Evolutionary conservation across 1,140 invertebrate genomes (phyloP), one percentile per base, ranked within the genome.

Genomic region (Maniola jurtina): DNA sequence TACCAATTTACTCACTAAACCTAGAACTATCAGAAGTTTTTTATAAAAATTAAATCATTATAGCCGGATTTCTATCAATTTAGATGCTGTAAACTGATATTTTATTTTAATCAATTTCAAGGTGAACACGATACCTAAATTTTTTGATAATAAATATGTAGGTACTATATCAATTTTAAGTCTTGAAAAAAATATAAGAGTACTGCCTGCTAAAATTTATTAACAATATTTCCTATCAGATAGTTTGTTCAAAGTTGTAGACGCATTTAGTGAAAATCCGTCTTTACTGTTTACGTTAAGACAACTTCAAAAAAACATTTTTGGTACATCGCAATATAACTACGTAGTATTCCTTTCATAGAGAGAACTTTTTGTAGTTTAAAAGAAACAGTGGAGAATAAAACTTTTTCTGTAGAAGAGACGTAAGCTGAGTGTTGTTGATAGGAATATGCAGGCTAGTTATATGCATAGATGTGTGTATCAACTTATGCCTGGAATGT

Each of bases 391-490:
- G 2, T 50, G 47, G 13, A 25, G 9, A 11, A 15, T 9, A 11
- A 7, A 50, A 7, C 15, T n/a, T 50, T 50, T 50, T 50, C 13
- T n/a, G 47, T 50, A 50, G 13, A 50, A 14, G 7, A 50, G 2
- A 48, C 42, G 42, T 50, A 58, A 14, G 57, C 60, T 71, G 60
- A 69, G 65, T 76, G 64, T 73, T 76, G 64, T 67, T n/a, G 56
- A n/a, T 71, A 60, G 62, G 11, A 38, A 14, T 61, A 25, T 68
- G 11, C 67, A 74, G 84, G 83, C 83, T 85, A 85, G 61, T 80
- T 87, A 79, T 86, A 83, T 78, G 64, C 84, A 85, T 84, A 72
- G 13, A 68, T 47, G 66, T 84, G 80, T 87, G 80, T 85, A 80
- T 56, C 16, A 38, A 57, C n/a, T 38, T 57, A 57, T 40, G 55